phyloP scores from a whole-genome alignment of 2,888 invertebrate genomes.

The Temnothorax rugatulus region DNA sequence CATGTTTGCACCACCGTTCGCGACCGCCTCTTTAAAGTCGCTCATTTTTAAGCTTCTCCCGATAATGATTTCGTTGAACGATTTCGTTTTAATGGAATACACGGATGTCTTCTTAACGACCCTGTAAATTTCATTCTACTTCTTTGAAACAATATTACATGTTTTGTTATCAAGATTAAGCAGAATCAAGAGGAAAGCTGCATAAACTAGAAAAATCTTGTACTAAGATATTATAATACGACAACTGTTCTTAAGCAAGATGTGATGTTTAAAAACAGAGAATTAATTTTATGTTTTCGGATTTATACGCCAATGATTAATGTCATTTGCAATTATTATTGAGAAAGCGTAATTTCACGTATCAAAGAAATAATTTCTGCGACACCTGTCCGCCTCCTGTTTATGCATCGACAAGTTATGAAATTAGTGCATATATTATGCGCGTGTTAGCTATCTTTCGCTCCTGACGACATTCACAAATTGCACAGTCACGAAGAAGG shows the following conservation, averaged over 20 bases:
- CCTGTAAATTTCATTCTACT: not conserved
- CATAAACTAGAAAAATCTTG: not conserved
- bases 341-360: conserved; percentile 48
- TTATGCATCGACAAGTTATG: conserved; percentile 23
- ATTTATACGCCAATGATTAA: not conserved
- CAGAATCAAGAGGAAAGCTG: not conserved
- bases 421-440: conserved; percentile 20
- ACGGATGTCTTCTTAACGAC: not conserved
- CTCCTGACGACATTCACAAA: not conserved
- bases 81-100: not conserved
- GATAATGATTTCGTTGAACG: not conserved
- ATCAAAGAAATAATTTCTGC: conserved; percentile 38
- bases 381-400: not conserved
- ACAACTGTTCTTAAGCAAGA: not conserved
- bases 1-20: conserved; percentile 14
- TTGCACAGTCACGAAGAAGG: not conserved
- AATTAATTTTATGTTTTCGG: not conserved
- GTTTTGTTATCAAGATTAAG: not conserved
- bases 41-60: conserved; percentile 9
- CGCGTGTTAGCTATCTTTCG: too few species aligned
- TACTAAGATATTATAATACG: not conserved
- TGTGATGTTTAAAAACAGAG: not conserved
- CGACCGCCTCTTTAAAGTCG: conserved; percentile 13
- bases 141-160: not conserved
- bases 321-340: conserved; percentile 3